Conservation (phyloP, 2,113 vertebrate species). For the Sphaerodactylus townsendi region DNA sequence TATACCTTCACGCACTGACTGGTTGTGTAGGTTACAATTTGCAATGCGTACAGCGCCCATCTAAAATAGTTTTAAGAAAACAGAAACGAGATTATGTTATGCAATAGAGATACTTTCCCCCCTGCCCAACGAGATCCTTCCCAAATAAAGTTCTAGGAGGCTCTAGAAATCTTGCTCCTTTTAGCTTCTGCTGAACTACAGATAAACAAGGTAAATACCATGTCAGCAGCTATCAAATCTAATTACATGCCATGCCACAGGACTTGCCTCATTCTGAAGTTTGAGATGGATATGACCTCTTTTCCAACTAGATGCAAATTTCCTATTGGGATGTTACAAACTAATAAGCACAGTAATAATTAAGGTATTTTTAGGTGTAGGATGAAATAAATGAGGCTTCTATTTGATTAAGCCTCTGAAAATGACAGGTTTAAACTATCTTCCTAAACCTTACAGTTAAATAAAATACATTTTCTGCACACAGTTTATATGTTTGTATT, state of each 20-base stretch:
- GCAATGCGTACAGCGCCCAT: conserved; percentile 88
- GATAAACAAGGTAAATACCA: not conserved
- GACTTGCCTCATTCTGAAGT: not conserved
- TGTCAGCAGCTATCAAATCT: not conserved
- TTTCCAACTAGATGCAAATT: not conserved
- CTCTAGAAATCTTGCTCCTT: not conserved
- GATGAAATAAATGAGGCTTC: not conserved
- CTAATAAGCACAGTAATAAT: not conserved
- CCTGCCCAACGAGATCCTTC: not conserved
- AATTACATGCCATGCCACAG: not conserved
- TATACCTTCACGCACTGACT: conserved; percentile 93
- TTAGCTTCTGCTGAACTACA: not conserved
- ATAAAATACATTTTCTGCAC: not conserved
- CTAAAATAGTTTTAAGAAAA: conserved; percentile 64
- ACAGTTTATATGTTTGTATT: not conserved
- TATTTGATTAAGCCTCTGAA: not conserved
- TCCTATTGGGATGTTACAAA: not conserved
- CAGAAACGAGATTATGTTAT: not conserved
- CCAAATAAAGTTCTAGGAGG: not conserved
- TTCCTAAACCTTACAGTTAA: not conserved
- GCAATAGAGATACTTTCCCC: no score
- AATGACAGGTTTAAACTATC: not conserved
- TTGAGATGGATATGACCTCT: not conserved
- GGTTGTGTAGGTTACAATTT: conserved; percentile 97
- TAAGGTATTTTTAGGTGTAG: not conserved